phyloP scores from a whole-genome alignment of 2,797 vertebrate species.

The Orestias chungarensis region DNA sequence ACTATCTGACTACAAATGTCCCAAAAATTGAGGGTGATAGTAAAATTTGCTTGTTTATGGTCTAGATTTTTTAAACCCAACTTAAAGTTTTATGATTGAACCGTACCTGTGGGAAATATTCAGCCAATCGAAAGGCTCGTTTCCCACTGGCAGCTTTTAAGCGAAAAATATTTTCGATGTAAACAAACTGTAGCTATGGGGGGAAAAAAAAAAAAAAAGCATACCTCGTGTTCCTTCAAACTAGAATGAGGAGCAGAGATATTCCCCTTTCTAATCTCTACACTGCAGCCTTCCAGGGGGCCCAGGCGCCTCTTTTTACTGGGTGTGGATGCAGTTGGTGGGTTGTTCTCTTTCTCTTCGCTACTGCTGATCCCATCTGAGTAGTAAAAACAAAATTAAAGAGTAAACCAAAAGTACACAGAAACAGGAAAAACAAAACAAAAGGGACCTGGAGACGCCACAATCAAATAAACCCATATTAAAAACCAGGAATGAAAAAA shows the following conservation, averaged over 20 bases:
- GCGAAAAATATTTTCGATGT: conserved; percentile 32
- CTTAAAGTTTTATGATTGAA: background rate
- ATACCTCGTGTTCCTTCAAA: conserved; percentile 62
- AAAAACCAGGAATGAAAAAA: background rate
- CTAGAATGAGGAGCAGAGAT: conserved; percentile 36
- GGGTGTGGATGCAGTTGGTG: conserved; percentile 45
- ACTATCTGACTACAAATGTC: background rate
- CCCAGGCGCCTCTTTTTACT: conserved; percentile 71
- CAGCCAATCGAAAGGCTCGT: background rate
- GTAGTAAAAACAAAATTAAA: background rate
- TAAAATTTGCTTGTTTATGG: background rate
- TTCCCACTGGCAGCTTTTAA: background rate
- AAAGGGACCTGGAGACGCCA: conserved; percentile 11
- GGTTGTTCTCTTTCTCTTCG: conserved; percentile 73
- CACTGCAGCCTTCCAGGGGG: conserved; percentile 45
- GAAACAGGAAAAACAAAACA: conserved; percentile 14
- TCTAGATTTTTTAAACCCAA: background rate
- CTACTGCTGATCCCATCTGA: conserved; percentile 56
- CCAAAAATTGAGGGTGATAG: background rate
- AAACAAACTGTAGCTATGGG: conserved; percentile 26
- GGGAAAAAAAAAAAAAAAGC: conserved; percentile 8
- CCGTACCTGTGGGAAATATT: background rate
- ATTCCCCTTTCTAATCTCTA: conserved; percentile 69
- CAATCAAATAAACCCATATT: conserved; percentile 11
- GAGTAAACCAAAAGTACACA: conserved; percentile 8